phyloP scores from a whole-genome alignment of 2,113 vertebrate species.

The Rynchops niger region DNA sequence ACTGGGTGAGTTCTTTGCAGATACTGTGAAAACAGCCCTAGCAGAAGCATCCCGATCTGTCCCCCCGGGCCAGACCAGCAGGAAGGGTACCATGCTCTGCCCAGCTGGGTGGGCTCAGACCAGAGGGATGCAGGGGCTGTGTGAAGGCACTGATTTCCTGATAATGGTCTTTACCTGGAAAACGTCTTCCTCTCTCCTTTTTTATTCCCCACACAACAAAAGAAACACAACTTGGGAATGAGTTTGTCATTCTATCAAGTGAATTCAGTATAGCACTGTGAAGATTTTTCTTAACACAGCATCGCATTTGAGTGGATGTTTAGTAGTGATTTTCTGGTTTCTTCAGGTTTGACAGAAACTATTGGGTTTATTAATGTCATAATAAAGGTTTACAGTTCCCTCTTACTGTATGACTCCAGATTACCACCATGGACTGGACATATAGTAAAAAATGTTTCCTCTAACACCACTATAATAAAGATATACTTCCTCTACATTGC shows the following conservation, averaged over 20 bases:
- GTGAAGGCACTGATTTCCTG: neutral
- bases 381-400: conserved; percentile 20
- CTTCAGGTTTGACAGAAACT: neutral
- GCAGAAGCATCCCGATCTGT: neutral
- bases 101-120: accelerated
- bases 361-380: neutral
- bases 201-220: neutral
- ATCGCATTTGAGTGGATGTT: neutral
- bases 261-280: neutral
- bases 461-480: neutral
- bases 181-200: neutral
- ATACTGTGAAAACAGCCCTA: neutral
- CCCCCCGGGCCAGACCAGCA: neutral
- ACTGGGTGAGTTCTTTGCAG: no score
- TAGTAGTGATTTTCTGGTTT: neutral
- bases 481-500: neutral
- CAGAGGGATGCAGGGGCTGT: neutral
- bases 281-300: neutral
- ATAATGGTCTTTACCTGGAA: neutral
- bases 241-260: neutral
- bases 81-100: neutral
- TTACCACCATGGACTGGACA: neutral
- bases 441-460: neutral
- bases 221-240: neutral
- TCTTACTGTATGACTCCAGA: neutral